A percentile compares a stretch with the other conserved stretches of the same genome.
phyloP scores from a whole-genome alignment of 2,113 vertebrate genomes.

The Lanius collurio region DNA sequence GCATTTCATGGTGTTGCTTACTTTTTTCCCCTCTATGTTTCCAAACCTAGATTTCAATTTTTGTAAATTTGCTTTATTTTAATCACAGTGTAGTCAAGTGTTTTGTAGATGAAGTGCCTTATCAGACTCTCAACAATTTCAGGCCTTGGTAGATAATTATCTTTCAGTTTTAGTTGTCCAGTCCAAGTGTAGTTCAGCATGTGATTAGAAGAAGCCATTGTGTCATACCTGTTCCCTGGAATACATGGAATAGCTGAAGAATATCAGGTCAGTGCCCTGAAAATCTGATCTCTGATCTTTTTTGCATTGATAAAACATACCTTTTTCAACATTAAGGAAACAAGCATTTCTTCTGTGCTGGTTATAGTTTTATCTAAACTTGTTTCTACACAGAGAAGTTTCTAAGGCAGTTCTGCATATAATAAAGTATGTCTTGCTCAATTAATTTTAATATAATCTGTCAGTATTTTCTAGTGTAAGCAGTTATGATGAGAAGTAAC shows the following conservation, averaged over 20 bases:
- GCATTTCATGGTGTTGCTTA: background rate
- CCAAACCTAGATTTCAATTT: background rate
- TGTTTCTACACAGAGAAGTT: background rate
- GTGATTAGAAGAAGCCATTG: background rate
- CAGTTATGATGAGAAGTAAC: background rate
- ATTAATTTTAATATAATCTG: background rate
- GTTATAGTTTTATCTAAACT: background rate
- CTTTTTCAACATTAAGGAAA: background rate
- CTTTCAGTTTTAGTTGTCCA: background rate
- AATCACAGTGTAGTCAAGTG: background rate
- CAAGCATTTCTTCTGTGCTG: background rate
- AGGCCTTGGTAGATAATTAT: background rate
- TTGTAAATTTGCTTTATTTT: constrained; percentile 25
- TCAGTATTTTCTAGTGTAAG: background rate
- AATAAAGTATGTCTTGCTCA: background rate
- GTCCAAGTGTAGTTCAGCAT: background rate
- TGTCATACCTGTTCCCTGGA: background rate
- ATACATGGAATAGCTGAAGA: background rate
- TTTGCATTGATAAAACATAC: background rate
- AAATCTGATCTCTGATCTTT: background rate
- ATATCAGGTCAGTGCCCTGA: background rate
- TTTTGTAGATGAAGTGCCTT: background rate
- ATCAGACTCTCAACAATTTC: background rate
- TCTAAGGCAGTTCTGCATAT: background rate
- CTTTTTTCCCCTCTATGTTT: background rate